Percentiles rank a stretch among this genome's conserved stretches.
Conservation (phyloP, 1,140 invertebrate genomes). For the Anoplolepis gracilipes region DNA sequence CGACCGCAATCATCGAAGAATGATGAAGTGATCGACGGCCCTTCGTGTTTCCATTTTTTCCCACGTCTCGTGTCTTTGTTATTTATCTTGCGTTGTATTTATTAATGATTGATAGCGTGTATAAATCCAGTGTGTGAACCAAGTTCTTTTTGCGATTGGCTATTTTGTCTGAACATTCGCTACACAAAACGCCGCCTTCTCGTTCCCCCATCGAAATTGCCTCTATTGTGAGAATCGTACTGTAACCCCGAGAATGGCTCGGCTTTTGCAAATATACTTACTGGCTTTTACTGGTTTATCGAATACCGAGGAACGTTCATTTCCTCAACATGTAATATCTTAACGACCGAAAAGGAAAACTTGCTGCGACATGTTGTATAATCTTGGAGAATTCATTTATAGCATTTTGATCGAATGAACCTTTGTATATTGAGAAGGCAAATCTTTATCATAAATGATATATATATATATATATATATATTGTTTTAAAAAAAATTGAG, state of each 20-base stretch:
- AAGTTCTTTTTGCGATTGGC: constrained; percentile 5
- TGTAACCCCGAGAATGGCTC: constrained; percentile 43
- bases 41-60: neutral
- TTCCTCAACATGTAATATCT: constrained; percentile 45
- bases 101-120: constrained; percentile 52
- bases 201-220: neutral
- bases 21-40: neutral
- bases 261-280: constrained; percentile 65
- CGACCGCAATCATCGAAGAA: neutral
- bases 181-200: constrained; percentile 10
- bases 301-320: constrained; percentile 62
- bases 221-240: constrained; percentile 39
- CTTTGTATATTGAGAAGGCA: neutral
- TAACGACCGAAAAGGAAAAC: constrained; percentile 38
- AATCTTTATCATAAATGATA: neutral
- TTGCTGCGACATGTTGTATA: neutral
- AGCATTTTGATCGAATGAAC: neutral
- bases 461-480: too few species aligned
- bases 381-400: neutral
- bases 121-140: neutral
- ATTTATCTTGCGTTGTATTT: constrained; percentile 45
- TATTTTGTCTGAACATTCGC: neutral
- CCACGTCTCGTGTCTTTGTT: constrained; percentile 28
- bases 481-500: neutral
- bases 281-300: constrained; percentile 66